Evolutionary conservation across 2,113 vertebrate species (phyloP).

Genomic region (Eubucco bourcierii): DNA sequence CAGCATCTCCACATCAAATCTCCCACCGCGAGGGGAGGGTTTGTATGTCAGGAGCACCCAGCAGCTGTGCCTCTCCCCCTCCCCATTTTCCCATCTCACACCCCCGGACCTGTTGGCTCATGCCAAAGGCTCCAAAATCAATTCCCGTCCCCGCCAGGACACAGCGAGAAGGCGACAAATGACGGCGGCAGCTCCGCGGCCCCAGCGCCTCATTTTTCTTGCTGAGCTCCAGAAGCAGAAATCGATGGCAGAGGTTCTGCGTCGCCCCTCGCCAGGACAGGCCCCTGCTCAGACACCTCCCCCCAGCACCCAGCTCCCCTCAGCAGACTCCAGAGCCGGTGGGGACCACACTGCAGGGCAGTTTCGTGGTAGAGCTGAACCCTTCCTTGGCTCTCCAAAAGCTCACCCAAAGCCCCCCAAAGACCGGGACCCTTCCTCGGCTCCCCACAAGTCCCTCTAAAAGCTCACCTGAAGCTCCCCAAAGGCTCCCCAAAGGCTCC

Average conservation of each 20-base stretch:
- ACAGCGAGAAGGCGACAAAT: conserved; percentile 58
- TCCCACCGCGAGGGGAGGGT: background rate
- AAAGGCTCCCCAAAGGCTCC: too few relatives aligned
- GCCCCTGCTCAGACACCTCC: background rate
- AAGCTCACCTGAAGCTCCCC: too few relatives aligned
- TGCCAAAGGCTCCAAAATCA: conserved; percentile 57
- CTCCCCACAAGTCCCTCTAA: background rate
- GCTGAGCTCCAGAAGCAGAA: conserved; percentile 51
- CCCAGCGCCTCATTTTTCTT: conserved; percentile 55
- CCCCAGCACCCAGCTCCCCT: too few relatives aligned
- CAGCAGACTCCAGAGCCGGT: background rate
- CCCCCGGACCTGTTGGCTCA: conserved; percentile 48
- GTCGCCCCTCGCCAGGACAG: background rate
- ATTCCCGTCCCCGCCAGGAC: conserved; percentile 67
- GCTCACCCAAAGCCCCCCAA: too few relatives aligned
- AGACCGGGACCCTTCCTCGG: too few relatives aligned
- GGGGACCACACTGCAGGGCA: background rate
- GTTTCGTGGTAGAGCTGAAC: background rate
- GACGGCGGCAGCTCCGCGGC: conserved; percentile 33
- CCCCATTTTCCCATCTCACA: background rate
- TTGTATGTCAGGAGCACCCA: background rate
- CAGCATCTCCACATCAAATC: fast-evolving
- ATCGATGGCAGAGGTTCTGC: conserved; percentile 33
- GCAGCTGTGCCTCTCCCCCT: background rate
- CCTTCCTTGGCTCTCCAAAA: background rate